Conservation (phyloP, 2,113 vertebrate genomes). For the Zingel zingel region DNA sequence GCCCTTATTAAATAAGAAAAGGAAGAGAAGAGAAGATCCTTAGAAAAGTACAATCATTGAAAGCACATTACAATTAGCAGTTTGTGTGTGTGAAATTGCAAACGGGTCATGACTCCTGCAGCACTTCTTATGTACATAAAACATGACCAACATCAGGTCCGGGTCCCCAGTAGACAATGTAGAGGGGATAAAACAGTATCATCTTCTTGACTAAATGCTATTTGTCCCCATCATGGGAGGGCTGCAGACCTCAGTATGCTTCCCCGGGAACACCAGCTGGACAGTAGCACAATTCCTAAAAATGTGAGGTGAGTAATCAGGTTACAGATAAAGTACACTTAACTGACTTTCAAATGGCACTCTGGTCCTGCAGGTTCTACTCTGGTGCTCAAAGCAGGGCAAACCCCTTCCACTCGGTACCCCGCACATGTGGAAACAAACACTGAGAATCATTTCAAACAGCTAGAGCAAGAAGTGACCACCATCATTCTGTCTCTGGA, state of each 20-base stretch:
- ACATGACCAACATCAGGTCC: slow-evolving; percentile 70
- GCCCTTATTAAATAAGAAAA: slow-evolving; percentile 46
- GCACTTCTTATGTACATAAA: slow-evolving; percentile 60
- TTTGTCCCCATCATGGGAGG: slow-evolving; percentile 28
- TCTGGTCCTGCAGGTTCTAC: slow-evolving; percentile 58
- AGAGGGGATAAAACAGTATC: slow-evolving; percentile 36
- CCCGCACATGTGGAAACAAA: slow-evolving; percentile 52
- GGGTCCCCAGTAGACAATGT: slow-evolving; percentile 21
- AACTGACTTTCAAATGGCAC: slow-evolving; percentile 73
- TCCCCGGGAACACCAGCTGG: slow-evolving; percentile 38
- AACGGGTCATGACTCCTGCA: slow-evolving; percentile 62
- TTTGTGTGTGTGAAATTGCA: slow-evolving; percentile 64
- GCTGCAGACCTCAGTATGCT: slow-evolving; percentile 38
- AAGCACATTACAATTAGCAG: slow-evolving; percentile 69
- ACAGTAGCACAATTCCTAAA: slow-evolving; percentile 21
- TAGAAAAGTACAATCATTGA: slow-evolving; percentile 81
- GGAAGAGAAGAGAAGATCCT: slow-evolving; percentile 37
- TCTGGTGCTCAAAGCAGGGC: slow-evolving; percentile 27
- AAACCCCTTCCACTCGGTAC: slow-evolving; percentile 8
- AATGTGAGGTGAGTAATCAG: slow-evolving; percentile 27
- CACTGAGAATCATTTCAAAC: slow-evolving; percentile 65
- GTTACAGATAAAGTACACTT: slow-evolving; percentile 69
- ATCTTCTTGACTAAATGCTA: slow-evolving; percentile 47
- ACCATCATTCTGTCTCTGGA: slow-evolving; percentile 45
- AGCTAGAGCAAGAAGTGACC: slow-evolving; percentile 53